Conservation (phyloP, 2,797 vertebrate genomes). For the Scolopax rusticola region DNA sequence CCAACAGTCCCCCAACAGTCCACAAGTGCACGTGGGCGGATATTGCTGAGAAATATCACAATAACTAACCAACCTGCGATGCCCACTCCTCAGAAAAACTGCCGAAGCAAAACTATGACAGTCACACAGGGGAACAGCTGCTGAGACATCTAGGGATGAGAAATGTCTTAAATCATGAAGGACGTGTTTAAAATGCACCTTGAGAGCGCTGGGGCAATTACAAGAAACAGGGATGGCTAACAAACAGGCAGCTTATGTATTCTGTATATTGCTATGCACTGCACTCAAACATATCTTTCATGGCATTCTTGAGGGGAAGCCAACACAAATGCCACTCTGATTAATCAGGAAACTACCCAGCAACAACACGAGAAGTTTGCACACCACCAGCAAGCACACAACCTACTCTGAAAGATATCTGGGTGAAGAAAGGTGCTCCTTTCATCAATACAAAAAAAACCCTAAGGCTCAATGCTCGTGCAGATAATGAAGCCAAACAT, state of each 20-base stretch:
- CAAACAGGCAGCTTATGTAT: slow-evolving; percentile 47
- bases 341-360: slow-evolving; percentile 69
- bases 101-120: not conserved
- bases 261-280: slow-evolving; percentile 30
- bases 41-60: not conserved
- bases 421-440: slow-evolving; percentile 55
- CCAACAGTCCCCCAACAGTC: not conserved
- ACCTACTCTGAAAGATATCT: slow-evolving; percentile 34
- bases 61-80: not conserved
- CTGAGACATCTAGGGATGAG: not conserved
- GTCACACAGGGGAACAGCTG: not conserved
- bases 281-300: slow-evolving; percentile 61
- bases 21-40: not conserved
- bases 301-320: slow-evolving; percentile 58
- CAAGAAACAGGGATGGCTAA: not conserved
- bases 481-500: slow-evolving; percentile 58
- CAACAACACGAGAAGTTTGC: slow-evolving; percentile 60
- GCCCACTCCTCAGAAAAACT: not conserved
- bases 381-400: slow-evolving; percentile 53
- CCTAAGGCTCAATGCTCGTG: slow-evolving; percentile 14
- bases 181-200: slow-evolving; percentile 1
- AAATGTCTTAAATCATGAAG: not conserved
- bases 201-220: not conserved
- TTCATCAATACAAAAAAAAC: slow-evolving; percentile 24
- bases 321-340: slow-evolving; percentile 61